Percentiles rank a stretch among this genome's conserved stretches.
Evolutionary conservation across 1,140 invertebrate species (phyloP).

Genomic region (Penaeus indicus): DNA sequence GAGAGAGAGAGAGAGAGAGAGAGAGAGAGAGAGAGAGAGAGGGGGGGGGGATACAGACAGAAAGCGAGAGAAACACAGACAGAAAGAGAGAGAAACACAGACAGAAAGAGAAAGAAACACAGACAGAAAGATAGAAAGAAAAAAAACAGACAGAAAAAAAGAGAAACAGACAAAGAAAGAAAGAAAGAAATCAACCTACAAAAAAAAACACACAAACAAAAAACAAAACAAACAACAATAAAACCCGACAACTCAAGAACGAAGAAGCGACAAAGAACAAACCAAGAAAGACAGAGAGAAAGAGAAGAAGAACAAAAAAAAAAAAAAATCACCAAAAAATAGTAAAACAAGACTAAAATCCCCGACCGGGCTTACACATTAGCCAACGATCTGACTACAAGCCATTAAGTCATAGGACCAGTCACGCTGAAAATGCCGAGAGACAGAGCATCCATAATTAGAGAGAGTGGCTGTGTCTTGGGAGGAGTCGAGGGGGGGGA

Average conservation of each 20-base stretch:
- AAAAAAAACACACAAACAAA: background rate
- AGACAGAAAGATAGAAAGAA: background rate
- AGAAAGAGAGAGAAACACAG: background rate
- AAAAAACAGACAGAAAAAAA: background rate
- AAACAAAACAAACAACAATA: too few species aligned
- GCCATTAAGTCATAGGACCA: constrained; percentile 18
- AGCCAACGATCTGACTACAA: background rate
- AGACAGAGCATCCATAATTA: constrained; percentile 30
- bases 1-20: too few species aligned
- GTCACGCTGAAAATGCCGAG: constrained; percentile 18
- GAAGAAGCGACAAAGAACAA: background rate
- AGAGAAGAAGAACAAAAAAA: background rate
- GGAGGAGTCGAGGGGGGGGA: background rate
- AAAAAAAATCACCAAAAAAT: background rate
- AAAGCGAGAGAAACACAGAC: background rate
- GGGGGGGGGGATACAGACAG: background rate
- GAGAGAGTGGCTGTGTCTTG: background rate
- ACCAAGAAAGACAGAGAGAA: background rate
- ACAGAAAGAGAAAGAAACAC: background rate
- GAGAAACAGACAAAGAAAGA: background rate
- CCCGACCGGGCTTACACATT: background rate
- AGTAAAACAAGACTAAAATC: background rate
- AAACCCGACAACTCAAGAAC: background rate
- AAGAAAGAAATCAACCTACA: background rate
- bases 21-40: too few species aligned